Evolutionary conservation across 1,140 invertebrate species (phyloP), one percentile per base, ranked within the genome.

Genomic region (Temnothorax longispinosus): DNA sequence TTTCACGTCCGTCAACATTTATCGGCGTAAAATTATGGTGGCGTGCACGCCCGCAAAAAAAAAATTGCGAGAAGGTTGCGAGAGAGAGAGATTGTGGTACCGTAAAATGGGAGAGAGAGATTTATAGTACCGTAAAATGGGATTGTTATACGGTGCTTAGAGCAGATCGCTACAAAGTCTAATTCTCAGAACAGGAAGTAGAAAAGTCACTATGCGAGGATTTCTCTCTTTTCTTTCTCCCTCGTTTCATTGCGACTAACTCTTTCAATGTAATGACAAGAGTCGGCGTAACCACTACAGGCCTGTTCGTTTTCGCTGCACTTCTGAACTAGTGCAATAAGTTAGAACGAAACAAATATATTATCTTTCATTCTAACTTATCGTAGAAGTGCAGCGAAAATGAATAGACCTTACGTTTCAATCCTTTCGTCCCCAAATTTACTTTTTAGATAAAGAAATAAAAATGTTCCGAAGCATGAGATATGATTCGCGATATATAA

Each of bases 81-180:
- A 7, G 18, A 35, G 8, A 44, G 35, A 44, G 58, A 32, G 8
- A 32, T 60, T 67, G 38, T 38, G n/a, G 15, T 67, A 67, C 64
- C 38, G 64, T 44, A 64, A 65, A 65, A 2, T 13, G 11, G 13
- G 6, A 41, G 32, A 69, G 35, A 27, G 15, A 71, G 64, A 81
- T 81, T 81, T 44, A 38, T 81, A n/a, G 21, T 81, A 67, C 58
- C 75, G 75, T 77, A 81, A 81, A 81, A 81, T 50, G 38, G 15
- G 15, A 81, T 58, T 81, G 62, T 80, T 81, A 47, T 56, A 71
- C 21, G 10, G 21, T 35, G 52, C 13, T 44, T 81, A 69, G n/a
- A 81, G 56, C 13, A 58, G 54, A 75, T 69, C 35, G 47, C 62
- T 4, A 32, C 27, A 15, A 15, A 78, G 11, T 38, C 15, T 78